Conservation (phyloP, 2,888 invertebrate species). For the Melanotus villosus region DNA sequence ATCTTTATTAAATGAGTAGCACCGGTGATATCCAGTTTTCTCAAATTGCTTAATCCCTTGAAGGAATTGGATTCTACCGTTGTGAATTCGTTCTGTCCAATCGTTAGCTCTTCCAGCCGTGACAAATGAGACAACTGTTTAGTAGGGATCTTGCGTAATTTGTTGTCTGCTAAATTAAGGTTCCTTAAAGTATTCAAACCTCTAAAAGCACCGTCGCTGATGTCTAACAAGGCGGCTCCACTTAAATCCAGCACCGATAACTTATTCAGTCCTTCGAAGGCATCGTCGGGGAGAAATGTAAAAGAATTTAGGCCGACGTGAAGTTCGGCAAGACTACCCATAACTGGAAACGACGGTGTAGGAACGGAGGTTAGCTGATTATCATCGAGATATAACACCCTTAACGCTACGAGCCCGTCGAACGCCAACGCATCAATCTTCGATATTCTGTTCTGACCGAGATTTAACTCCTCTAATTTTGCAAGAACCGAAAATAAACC, state of each 20-base stretch:
- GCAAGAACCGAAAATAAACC: conserved; percentile 82
- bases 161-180: conserved; percentile 86
- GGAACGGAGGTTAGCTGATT: conserved; percentile 86
- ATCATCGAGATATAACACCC: conserved; percentile 87
- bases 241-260: conserved; percentile 84
- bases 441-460: conserved; percentile 88
- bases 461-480: conserved; percentile 86
- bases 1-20: conserved; percentile 81
- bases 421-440: conserved; percentile 85
- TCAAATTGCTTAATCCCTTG: conserved; percentile 82
- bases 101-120: conserved; percentile 83
- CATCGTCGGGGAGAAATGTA: conserved; percentile 81
- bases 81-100: conserved; percentile 88
- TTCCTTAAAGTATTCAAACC: conserved; percentile 83
- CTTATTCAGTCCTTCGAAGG: conserved; percentile 83
- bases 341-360: conserved; percentile 78
- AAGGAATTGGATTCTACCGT: conserved; percentile 81
- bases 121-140: conserved; percentile 79
- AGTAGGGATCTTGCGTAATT: conserved; percentile 82
- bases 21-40: conserved; percentile 84
- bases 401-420: conserved; percentile 80
- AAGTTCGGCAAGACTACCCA: conserved; percentile 86
- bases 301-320: conserved; percentile 89
- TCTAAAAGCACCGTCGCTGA: conserved; percentile 82
- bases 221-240: conserved; percentile 85